Evolutionary conservation across 2,888 invertebrate genomes (phyloP), one percentile per base, ranked within the genome.

Genomic region (Petrophora chlorosata): DNA sequence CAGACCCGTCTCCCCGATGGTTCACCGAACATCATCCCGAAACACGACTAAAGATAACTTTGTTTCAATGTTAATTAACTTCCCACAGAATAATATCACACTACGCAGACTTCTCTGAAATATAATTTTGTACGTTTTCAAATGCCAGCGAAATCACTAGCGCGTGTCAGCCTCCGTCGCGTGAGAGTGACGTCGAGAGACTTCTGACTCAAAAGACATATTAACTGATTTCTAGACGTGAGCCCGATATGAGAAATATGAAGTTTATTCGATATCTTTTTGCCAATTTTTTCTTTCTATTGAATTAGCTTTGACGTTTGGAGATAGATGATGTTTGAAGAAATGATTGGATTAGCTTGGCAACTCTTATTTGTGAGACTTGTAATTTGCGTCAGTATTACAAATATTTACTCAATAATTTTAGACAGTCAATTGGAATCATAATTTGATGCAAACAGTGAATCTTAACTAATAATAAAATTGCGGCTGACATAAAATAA

Each of bases 161-260:
- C n/a, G n/a, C n/a, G n/a, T n/a, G 23, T 26, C 9, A 12, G 23
- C 12, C 33, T 4, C 4, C n/a, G 15, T 15, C 8, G 28, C 15
- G 12, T 32, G 39, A 15, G 34, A 35, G 23, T 47, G 47, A 41
- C 47, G 13, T 22, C 16, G 33, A 25, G 38, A 16, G 16, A 26
- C 44, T n/a, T n/a, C 3, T 25, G 3, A 25, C 25, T 40, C 15
- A 23, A 23, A 44, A 43, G 48, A 44, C 38, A 45, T 58, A 53
- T 55, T 55, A 48, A 55, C 46, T 26, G 42, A 44, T 45, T 53
- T 46, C 39, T 41, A 43, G 42, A 40, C 44, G 12, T 23, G 42
- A 7, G 23, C 16, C 19, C 16, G 10, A 22, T 42, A 7, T 15
- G 29, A 22, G 28, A 26, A 22, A 15, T 47, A 26, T 14, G 5